Evolutionary conservation across 2,888 invertebrate genomes (phyloP).

Genomic region (Cerceris ruficornis): DNA sequence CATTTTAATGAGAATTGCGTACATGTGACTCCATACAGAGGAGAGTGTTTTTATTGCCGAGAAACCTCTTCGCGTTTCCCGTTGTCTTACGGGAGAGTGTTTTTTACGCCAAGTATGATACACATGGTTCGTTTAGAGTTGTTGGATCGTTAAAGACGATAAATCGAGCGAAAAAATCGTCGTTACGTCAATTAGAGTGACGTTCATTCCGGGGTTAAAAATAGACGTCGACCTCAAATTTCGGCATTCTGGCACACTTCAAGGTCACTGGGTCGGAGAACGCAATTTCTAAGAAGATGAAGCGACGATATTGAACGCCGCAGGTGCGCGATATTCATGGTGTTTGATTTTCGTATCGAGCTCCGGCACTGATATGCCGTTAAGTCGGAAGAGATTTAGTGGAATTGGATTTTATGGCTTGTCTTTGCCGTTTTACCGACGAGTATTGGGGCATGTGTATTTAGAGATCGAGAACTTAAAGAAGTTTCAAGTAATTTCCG

Average conservation of each 20-base stretch:
- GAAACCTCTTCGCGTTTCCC: no score
- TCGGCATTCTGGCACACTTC: slow-evolving; percentile 23
- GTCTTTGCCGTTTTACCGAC: neutral
- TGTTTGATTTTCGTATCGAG: neutral
- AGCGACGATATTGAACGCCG: slow-evolving; percentile 8
- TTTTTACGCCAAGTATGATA: neutral
- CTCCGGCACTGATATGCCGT: neutral
- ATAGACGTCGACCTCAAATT: slow-evolving; percentile 22
- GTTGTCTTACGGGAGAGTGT: no score
- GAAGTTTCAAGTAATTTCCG: no score
- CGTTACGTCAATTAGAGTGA: slow-evolving; percentile 16
- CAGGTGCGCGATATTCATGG: slow-evolving; percentile 24
- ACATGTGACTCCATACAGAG: no score
- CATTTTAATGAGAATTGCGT: no score
- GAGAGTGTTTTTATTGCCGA: no score
- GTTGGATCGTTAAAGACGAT: neutral
- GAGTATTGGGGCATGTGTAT: no score
- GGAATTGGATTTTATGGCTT: neutral
- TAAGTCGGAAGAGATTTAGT: neutral
- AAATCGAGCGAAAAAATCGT: slow-evolving; percentile 11
- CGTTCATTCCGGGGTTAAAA: slow-evolving; percentile 6
- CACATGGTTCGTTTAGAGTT: neutral
- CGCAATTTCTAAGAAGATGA: slow-evolving; percentile 27
- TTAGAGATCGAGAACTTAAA: no score
- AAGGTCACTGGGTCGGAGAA: slow-evolving; percentile 18